Evolutionary conservation across 2,797 vertebrate species (phyloP).

Genomic region (Ciconia nigra): DNA sequence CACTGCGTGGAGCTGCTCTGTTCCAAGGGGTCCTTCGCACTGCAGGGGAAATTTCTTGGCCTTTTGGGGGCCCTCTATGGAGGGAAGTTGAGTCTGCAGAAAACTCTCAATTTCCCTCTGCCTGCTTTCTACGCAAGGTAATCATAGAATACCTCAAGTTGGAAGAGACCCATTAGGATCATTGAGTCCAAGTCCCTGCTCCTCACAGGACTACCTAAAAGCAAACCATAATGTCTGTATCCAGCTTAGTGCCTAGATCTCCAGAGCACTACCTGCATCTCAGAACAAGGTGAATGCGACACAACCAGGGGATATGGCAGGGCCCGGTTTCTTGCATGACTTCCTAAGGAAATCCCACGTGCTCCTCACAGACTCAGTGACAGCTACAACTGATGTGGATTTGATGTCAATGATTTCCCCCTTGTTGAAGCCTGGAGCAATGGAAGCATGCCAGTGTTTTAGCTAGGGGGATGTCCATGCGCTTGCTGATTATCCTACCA

Average conservation of each 20-base stretch:
- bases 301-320: background rate
- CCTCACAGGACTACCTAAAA: background rate
- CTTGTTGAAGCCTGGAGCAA: background rate
- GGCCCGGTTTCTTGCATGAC: accelerated
- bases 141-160: background rate
- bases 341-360: background rate
- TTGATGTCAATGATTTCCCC: background rate
- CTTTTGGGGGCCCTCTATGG: background rate
- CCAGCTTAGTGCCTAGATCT: background rate
- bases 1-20: accelerated
- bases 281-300: background rate
- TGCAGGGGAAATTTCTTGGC: background rate
- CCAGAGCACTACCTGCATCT: background rate
- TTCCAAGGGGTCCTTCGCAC: background rate
- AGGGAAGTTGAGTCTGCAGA: background rate
- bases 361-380: background rate
- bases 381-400: background rate
- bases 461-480: background rate
- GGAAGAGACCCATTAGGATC: background rate
- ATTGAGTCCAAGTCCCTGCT: background rate
- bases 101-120: background rate
- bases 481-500: background rate
- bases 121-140: background rate
- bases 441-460: background rate
- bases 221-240: background rate